phyloP scores from a whole-genome alignment of 2,797 vertebrate genomes.

The Lagorchestes hirsutus region DNA sequence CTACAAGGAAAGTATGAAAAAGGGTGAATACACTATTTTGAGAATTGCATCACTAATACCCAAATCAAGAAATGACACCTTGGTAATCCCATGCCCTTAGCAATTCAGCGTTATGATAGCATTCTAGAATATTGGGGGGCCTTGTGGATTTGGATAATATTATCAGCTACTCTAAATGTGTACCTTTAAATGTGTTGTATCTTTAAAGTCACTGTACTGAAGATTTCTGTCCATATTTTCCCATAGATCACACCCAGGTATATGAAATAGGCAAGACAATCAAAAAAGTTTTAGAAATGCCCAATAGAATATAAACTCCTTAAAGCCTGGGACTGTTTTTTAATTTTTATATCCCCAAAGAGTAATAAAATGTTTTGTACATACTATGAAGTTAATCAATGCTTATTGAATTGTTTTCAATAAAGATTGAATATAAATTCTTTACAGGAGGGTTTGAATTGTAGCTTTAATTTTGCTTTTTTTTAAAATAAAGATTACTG shows the following conservation, averaged over 20 bases:
- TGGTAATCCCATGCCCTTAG: too few species aligned
- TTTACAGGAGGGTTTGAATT: not conserved
- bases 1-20: too few species aligned
- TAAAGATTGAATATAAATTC: not conserved
- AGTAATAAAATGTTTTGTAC: not conserved
- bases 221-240: not conserved
- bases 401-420: not conserved
- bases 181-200: not conserved
- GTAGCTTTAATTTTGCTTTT: not conserved
- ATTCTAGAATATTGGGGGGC: not conserved
- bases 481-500: not conserved
- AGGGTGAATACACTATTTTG: too few species aligned
- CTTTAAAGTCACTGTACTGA: not conserved
- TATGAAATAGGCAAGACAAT: not conserved
- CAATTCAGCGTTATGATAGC: too few species aligned
- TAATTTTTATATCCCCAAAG: not conserved
- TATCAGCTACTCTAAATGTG: not conserved
- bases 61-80: too few species aligned
- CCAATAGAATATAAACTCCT: not conserved
- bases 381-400: not conserved
- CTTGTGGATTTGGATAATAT: not conserved
- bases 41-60: too few species aligned
- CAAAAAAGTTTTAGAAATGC: not conserved
- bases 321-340: not conserved
- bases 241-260: not conserved